These are phyloP conservation scores for Pipra filicauda DNA, from an alignment of 2,113 vertebrate species.

Conservation along the genomic window DNA sequence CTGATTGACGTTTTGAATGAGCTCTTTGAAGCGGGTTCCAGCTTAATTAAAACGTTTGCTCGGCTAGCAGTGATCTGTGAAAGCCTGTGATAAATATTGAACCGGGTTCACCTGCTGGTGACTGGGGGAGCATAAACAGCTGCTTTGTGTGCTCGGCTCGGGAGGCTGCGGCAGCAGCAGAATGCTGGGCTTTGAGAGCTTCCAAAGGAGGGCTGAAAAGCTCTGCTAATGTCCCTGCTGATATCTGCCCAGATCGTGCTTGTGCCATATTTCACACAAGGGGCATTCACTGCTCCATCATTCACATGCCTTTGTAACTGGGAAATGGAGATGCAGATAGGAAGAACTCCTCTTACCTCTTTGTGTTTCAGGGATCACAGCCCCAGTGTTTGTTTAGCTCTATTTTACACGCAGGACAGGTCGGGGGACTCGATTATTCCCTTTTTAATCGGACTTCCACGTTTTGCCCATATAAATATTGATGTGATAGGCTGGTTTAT, in stretches of 20 bases:
- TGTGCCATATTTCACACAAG: slow-evolving; percentile 90
- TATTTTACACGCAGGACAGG: slow-evolving; percentile 47
- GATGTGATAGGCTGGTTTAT: slow-evolving; percentile 66
- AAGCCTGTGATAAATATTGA: slow-evolving; percentile 99
- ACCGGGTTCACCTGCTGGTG: slow-evolving; percentile 99
- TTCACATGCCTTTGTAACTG: slow-evolving; percentile 73
- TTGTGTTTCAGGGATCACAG: slow-evolving; percentile 69
- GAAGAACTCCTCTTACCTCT: slow-evolving; percentile 60
- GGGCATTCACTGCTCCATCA: slow-evolving; percentile 71
- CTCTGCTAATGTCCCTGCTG: slow-evolving; percentile 76
- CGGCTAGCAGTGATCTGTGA: slow-evolving; percentile 98
- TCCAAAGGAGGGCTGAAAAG: slow-evolving; percentile 74
- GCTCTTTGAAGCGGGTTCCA: slow-evolving; percentile 98
- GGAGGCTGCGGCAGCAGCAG: slow-evolving; percentile 71
- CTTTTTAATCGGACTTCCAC: slow-evolving; percentile 42
- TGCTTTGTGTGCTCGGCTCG: slow-evolving; percentile 89
- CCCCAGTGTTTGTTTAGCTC: slow-evolving; percentile 64
- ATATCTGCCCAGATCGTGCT: slow-evolving; percentile 75
- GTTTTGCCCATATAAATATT: slow-evolving; percentile 53
- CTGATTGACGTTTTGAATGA: slow-evolving; percentile 99
- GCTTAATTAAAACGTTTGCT: slow-evolving; percentile 99
- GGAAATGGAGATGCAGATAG: slow-evolving; percentile 72
- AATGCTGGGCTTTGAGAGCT: slow-evolving; percentile 61
- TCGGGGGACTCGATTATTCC: slow-evolving; percentile 30
- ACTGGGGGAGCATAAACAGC: slow-evolving; percentile 95